Conservation (phyloP, 92 coral and sea anemone genomes). For the Diadumene lineata region DNA sequence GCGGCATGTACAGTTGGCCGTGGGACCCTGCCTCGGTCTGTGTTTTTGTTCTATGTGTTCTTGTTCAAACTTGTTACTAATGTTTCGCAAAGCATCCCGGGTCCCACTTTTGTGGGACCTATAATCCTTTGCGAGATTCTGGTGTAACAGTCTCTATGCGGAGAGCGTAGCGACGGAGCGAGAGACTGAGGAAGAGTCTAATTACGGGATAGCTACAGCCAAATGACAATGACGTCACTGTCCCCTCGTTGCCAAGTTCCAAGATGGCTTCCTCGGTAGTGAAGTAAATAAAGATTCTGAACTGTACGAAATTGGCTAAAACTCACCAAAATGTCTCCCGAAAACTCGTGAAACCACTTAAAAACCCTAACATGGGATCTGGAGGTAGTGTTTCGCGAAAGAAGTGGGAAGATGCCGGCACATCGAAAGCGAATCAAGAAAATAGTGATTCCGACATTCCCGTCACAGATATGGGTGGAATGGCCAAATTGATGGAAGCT, state of each 20-base stretch:
- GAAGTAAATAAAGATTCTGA: constrained; percentile 44
- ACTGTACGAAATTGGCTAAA: background rate
- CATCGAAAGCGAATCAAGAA: constrained; percentile 21
- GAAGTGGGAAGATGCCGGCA: constrained; percentile 74
- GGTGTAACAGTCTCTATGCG: too few species aligned
- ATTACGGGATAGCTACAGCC: background rate
- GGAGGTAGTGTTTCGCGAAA: constrained; percentile 73
- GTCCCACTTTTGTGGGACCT: too few species aligned
- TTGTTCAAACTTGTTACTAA: too few species aligned
- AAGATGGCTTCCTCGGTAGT: constrained; percentile 72
- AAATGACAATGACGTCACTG: constrained; percentile 40
- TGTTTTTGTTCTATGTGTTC: too few species aligned
- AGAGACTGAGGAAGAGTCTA: too few species aligned
- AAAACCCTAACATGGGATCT: constrained; percentile 54
- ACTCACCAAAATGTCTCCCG: constrained; percentile 5
- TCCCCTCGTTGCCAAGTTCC: constrained; percentile 11
- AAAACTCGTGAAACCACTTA: background rate
- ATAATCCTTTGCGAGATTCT: too few species aligned
- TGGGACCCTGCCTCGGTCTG: too few species aligned
- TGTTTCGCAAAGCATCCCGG: too few species aligned
- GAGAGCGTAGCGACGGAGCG: too few species aligned
- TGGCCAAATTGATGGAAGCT: constrained; percentile 89
- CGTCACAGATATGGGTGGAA: constrained; percentile 77
- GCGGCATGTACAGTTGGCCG: too few species aligned
- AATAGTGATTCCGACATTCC: constrained; percentile 13